Evolutionary conservation across 2,113 vertebrate genomes (phyloP), one percentile per base, ranked within the genome.

Genomic region (Myotis yumanensis): DNA sequence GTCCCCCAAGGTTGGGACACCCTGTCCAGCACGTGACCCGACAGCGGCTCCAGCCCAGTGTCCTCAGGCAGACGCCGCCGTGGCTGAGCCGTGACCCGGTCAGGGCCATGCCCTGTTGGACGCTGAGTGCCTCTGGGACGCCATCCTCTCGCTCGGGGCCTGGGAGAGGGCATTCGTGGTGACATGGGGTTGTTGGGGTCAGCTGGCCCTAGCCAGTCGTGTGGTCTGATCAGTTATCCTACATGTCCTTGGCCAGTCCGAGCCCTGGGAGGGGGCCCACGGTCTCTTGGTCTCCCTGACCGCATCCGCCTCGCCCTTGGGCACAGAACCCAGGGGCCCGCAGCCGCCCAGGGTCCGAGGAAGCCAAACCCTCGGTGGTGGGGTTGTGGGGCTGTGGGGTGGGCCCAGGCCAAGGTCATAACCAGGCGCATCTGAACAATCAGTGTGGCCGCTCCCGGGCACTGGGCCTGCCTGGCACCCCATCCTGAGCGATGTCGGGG

Each of bases 41-140:
- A n/a, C 54, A 18, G 81, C 30, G 14, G 51, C 9, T 18, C 66
- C 10, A n/a, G 46, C n/a, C 15, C 37, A 4, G n/a, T 8, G 25
- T 5, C 46, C 66, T 71, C 46, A 68, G 43, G 35, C 23, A 43
- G 62, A 18, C 4, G 28, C 10, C 4, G 28, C 10, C 14, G 35
- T 40, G 54, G 40, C 80, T 16, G 46, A 77, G 52, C 46, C 16
- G 1, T 25, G 64, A 52, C 11, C 46, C 30, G 11, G 0, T 30
- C 46, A 28, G 3, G 57, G 14, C 1, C 7, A 5, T 7, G n/a
- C 23, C 2, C 35, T 11, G 6, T 25, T 37, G 54, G 46, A n/a
- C 11, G 0, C 30, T 37, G 4, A 0, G 48, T 37, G 3, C 16
- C 0, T 22, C n/a, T 66, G 32, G 11, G 40, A 11, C 17, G 54